Conservation (phyloP, 2,888 invertebrate species). For the Lysandra bellargus region DNA sequence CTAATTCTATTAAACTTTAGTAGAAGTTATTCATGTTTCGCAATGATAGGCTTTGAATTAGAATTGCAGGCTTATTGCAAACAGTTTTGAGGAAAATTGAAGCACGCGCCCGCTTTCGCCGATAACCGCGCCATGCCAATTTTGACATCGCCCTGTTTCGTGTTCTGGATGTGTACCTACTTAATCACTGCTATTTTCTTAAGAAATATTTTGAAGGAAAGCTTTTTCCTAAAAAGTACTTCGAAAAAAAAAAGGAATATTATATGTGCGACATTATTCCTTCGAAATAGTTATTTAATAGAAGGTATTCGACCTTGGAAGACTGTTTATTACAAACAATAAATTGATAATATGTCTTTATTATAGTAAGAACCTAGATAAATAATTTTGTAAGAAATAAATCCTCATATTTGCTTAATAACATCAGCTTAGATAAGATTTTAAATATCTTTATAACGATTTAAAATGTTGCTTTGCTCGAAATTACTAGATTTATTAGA, state of each 20-base stretch:
- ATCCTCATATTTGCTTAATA: background rate
- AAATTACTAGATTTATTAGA: background rate
- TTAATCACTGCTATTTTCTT: background rate
- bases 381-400: background rate
- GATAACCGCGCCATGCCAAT: background rate
- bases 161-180: background rate
- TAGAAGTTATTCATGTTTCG: no score
- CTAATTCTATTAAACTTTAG: no score
- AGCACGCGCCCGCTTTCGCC: background rate
- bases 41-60: background rate
- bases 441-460: background rate
- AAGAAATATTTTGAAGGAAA: background rate
- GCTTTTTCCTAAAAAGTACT: background rate
- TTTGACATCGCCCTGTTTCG: background rate
- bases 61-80: background rate
- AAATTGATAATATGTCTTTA: background rate
- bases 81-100: background rate
- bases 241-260: background rate
- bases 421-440: background rate
- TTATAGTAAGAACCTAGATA: background rate
- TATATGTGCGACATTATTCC: background rate
- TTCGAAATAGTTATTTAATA: no score
- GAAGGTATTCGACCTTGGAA: no score
- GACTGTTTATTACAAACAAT: no score
- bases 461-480: background rate